Percentiles rank a stretch among this genome's conserved stretches.
Evolutionary conservation across 2,113 vertebrate genomes (phyloP).

Genomic region (Oncorhynchus clarkii): DNA sequence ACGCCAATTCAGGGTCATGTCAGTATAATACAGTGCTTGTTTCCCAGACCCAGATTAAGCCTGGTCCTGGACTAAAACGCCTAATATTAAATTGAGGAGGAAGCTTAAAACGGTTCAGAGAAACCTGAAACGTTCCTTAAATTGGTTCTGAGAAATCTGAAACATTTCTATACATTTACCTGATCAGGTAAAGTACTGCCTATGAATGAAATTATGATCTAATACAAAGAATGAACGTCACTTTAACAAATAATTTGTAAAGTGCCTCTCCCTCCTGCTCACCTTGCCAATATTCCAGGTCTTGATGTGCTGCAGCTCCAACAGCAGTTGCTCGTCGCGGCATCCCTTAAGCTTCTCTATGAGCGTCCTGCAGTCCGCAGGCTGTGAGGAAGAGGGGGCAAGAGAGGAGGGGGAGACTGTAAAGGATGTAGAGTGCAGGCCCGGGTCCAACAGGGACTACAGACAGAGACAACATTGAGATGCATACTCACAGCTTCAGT

Average conservation of each 20-base stretch:
- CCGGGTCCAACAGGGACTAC: neutral
- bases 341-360: conserved; percentile 93
- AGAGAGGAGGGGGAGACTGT: conserved; percentile 4
- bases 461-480: neutral
- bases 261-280: conserved; percentile 11
- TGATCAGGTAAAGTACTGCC: neutral
- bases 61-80: too few relatives aligned
- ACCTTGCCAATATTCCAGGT: conserved; percentile 98
- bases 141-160: too few relatives aligned
- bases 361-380: conserved; percentile 92
- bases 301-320: conserved; percentile 94
- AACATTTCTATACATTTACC: neutral
- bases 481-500: conserved; percentile 89
- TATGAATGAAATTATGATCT: too few relatives aligned
- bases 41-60: too few relatives aligned
- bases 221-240: neutral
- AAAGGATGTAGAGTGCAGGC: neutral
- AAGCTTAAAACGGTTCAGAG: too few relatives aligned
- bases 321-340: conserved; percentile 88
- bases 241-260: neutral
- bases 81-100: too few relatives aligned
- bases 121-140: too few relatives aligned
- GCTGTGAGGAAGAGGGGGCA: conserved; percentile 64
- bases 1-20: neutral
- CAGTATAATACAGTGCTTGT: neutral